Conservation (phyloP, 2,888 invertebrate genomes). For the Polymixis lichenea region DNA sequence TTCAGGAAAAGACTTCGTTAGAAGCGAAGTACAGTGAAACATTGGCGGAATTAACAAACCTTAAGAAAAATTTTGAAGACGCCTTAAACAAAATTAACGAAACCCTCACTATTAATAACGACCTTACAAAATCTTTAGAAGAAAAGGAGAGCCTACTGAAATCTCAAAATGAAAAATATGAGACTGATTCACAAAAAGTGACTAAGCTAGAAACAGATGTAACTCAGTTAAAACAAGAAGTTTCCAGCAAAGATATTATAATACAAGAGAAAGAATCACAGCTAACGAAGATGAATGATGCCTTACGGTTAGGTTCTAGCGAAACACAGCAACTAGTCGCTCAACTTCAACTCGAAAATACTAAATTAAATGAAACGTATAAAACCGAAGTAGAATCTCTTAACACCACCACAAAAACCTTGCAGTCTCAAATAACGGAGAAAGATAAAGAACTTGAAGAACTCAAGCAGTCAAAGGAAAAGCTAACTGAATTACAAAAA, state of each 20-base stretch:
- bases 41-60: conserved; percentile 73
- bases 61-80: conserved; percentile 77
- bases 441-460: conserved; percentile 82
- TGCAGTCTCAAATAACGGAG: conserved; percentile 78
- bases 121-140: conserved; percentile 76
- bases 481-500: conserved; percentile 83
- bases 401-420: conserved; percentile 77
- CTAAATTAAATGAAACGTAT: conserved; percentile 80
- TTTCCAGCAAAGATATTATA: conserved; percentile 73
- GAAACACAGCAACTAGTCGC: conserved; percentile 80
- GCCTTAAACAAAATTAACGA: conserved; percentile 77
- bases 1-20: conserved; percentile 81
- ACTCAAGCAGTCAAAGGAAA: conserved; percentile 81
- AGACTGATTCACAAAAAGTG: conserved; percentile 76
- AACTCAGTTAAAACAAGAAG: conserved; percentile 75
- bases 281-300: conserved; percentile 76
- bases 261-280: conserved; percentile 79
- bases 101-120: conserved; percentile 70
- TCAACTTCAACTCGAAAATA: conserved; percentile 80
- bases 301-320: conserved; percentile 76
- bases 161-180: conserved; percentile 76
- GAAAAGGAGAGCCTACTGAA: conserved; percentile 82
- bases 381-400: conserved; percentile 83
- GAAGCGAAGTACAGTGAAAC: conserved; percentile 79
- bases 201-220: conserved; percentile 79